phyloP scores from a whole-genome alignment of 1,140 invertebrate species.

The Linepithema humile region DNA sequence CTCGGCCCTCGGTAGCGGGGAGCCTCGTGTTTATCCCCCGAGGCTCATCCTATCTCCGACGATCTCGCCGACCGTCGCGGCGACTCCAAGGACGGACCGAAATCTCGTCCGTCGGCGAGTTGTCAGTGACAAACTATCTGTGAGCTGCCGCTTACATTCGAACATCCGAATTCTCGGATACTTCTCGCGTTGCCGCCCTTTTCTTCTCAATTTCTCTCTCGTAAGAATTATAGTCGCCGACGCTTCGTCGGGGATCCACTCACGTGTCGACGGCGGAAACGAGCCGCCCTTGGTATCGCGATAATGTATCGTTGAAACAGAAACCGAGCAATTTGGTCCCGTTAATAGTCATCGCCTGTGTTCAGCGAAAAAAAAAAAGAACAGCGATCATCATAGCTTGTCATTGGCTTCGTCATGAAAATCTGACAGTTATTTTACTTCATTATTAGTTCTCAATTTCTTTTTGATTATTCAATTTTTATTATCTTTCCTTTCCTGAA shows the following conservation, averaged over 20 bases:
- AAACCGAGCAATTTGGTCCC: constrained; percentile 14
- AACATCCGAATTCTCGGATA: constrained; percentile 37
- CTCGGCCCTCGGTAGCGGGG: constrained; percentile 8
- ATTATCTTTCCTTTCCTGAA: neutral
- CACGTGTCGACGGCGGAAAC: constrained; percentile 47
- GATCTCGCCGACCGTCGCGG: constrained; percentile 45
- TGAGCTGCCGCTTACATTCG: constrained; percentile 49
- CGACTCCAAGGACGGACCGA: constrained; percentile 48
- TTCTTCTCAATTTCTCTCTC: constrained; percentile 43
- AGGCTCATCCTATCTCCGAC: constrained; percentile 48
- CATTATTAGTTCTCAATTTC: neutral
- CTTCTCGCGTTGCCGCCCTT: constrained; percentile 47
- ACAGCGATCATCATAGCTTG: too few species aligned
- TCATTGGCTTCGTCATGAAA: neutral
- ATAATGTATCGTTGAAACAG: constrained; percentile 34
- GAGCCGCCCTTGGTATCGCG: constrained; percentile 47
- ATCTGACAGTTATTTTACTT: neutral
- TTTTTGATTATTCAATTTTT: neutral
- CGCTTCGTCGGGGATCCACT: constrained; percentile 37
- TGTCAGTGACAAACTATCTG: constrained; percentile 57
- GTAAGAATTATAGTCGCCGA: constrained; percentile 55
- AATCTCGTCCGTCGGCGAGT: constrained; percentile 54
- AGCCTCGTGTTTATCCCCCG: constrained; percentile 35
- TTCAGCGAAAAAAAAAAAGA: neutral
- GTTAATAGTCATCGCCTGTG: neutral